Evolutionary conservation across 1,140 invertebrate species (phyloP), one percentile per base, ranked within the genome.

Genomic region (Sitodiplosis mosellana): DNA sequence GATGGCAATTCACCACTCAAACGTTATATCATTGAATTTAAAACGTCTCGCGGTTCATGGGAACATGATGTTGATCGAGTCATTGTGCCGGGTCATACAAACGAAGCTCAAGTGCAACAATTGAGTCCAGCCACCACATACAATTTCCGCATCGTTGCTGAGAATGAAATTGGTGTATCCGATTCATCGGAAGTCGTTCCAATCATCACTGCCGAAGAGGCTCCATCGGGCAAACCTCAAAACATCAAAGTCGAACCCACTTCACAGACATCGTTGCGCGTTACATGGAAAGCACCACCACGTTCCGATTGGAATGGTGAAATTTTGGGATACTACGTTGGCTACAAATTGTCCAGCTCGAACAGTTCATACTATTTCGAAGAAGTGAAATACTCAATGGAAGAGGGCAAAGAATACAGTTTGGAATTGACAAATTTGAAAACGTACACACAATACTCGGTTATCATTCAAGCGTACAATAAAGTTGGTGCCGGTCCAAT

Each of bases 381-480:
- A 67, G 92, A 87, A 45, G 84, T 92, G 12, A 87, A 92, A 62
- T 89, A 91, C 59, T 83, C 80, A 41, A 85, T 87, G 54, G 87
- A 90, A 72, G 84, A 87, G 63, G 83, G 82, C 64, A 88, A 88
- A 54, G 87, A 91, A 66, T 85, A 88, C 60, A 83, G 83, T 56
- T 68, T 90, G 49, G 77, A 85, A 59, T 83, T 91, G 56, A 71
- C 73, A 40, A 84, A 87, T 57, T 67, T 88, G 17, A 84, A 86
- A 54, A 92, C 88, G 11, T 95, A 91, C 67, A 95, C 90, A 0
- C 86, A 93, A 64, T 97, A 96, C 65, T 81, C 85, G 5, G 83
- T 95, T 1, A 87, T 94, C 8, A 87, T 94, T 15, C 89, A 93
- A 69, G 89, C 90, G 0, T 95, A 91, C 60, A 97, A 96, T 65